phyloP scores from a whole-genome alignment of 2,888 invertebrate genomes.

The Acleris holmiana region DNA sequence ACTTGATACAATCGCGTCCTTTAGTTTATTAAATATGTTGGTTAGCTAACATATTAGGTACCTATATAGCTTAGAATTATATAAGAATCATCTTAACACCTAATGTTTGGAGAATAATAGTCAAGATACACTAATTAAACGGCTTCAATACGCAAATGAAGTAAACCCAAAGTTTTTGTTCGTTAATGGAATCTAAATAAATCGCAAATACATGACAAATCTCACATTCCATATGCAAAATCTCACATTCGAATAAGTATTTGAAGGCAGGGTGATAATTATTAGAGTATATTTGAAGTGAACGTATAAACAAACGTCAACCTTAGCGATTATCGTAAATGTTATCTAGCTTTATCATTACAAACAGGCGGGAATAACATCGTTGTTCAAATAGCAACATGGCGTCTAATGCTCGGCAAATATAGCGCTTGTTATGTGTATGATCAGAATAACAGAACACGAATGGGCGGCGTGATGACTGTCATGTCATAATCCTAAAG shows the following conservation, averaged over 20 bases:
- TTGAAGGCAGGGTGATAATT: neutral
- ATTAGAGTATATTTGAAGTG: neutral
- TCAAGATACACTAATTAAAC: neutral
- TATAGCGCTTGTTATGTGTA: slow-evolving; percentile 21
- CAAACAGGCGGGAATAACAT: slow-evolving; percentile 28
- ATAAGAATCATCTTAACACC: neutral
- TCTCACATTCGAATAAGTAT: neutral
- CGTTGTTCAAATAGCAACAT: slow-evolving; percentile 31
- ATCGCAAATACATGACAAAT: too few species aligned
- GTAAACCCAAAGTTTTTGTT: too few species aligned
- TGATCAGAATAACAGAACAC: slow-evolving; percentile 4
- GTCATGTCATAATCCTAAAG: neutral
- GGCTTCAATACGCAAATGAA: too few species aligned
- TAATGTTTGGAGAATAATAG: neutral
- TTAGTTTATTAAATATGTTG: too few species aligned
- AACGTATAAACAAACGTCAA: slow-evolving; percentile 5
- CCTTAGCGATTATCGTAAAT: slow-evolving; percentile 30
- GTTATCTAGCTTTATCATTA: slow-evolving; percentile 19
- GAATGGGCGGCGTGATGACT: slow-evolving; percentile 13
- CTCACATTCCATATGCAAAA: neutral
- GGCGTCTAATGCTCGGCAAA: slow-evolving; percentile 27
- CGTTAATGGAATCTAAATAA: too few species aligned
- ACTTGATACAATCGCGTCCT: too few species aligned
- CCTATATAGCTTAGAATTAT: neutral
- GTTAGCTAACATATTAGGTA: too few species aligned